Percentiles rank a stretch among this genome's conserved stretches.
phyloP scores from a whole-genome alignment of 2,888 invertebrate species.

The Acrobasis repandana region DNA sequence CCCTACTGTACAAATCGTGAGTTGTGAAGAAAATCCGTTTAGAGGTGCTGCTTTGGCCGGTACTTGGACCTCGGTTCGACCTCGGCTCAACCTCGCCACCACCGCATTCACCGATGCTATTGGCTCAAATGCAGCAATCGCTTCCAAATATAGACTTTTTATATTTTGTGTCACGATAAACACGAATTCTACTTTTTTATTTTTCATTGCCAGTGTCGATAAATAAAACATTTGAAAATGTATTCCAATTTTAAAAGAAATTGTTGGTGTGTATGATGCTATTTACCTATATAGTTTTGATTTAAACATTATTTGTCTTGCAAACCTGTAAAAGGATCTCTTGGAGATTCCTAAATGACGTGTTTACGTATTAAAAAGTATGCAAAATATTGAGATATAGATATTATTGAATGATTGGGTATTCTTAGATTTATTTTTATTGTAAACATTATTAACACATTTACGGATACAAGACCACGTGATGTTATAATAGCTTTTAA shows the following conservation, averaged over 20 bases:
- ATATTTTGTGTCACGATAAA: constrained; percentile 56
- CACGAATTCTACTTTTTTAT: constrained; percentile 38
- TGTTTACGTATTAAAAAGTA: too few relatives aligned
- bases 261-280: background rate
- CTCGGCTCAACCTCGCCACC: constrained; percentile 67
- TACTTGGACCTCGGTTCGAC: constrained; percentile 62
- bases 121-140: constrained; percentile 69
- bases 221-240: constrained; percentile 33
- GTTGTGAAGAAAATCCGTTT: constrained; percentile 39
- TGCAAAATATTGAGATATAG: too few relatives aligned
- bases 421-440: too few relatives aligned
- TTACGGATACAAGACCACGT: too few relatives aligned
- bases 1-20: constrained; percentile 33
- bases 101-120: constrained; percentile 72
- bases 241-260: constrained; percentile 43
- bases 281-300: too few relatives aligned
- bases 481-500: too few relatives aligned
- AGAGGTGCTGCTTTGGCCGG: constrained; percentile 36
- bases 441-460: too few relatives aligned
- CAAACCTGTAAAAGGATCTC: too few relatives aligned
- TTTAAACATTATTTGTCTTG: too few relatives aligned
- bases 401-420: too few relatives aligned
- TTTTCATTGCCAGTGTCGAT: constrained; percentile 34
- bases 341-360: too few relatives aligned
- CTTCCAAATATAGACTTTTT: constrained; percentile 71